Evolutionary conservation across 1,140 invertebrate genomes (phyloP).

Genomic region (Prorops nasuta): DNA sequence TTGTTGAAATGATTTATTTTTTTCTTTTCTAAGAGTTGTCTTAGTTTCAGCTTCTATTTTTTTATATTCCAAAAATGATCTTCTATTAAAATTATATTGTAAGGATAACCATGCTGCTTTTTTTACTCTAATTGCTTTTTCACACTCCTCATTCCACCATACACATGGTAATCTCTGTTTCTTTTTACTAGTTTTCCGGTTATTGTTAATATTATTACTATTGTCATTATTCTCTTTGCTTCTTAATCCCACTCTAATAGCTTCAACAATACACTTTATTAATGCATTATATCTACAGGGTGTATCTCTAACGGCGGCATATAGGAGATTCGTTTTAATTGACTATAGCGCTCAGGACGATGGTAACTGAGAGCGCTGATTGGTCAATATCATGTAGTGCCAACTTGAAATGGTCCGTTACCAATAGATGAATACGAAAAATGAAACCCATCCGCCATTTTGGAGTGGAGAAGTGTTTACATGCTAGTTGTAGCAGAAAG

Average conservation of each 20-base stretch:
- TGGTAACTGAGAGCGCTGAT: too few species aligned
- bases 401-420: too few species aligned
- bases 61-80: neutral
- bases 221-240: neutral
- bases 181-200: neutral
- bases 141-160: conserved; percentile 12
- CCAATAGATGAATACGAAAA: too few species aligned
- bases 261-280: neutral
- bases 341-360: too few species aligned
- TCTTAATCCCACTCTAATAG: neutral
- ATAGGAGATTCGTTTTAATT: too few species aligned
- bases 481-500: too few species aligned
- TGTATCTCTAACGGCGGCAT: too few species aligned
- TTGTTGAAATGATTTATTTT: neutral
- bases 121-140: neutral
- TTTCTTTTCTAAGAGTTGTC: neutral
- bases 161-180: neutral
- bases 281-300: neutral
- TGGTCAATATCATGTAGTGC: too few species aligned
- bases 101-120: neutral
- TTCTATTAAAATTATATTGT: neutral
- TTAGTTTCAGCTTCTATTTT: neutral
- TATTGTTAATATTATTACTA: neutral
- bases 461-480: too few species aligned
- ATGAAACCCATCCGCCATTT: too few species aligned